Evolutionary conservation across 37 sponge, comb jelly and placozoan genomes (phyloP).

Genomic region (Chondrilla cf. caribensis): DNA sequence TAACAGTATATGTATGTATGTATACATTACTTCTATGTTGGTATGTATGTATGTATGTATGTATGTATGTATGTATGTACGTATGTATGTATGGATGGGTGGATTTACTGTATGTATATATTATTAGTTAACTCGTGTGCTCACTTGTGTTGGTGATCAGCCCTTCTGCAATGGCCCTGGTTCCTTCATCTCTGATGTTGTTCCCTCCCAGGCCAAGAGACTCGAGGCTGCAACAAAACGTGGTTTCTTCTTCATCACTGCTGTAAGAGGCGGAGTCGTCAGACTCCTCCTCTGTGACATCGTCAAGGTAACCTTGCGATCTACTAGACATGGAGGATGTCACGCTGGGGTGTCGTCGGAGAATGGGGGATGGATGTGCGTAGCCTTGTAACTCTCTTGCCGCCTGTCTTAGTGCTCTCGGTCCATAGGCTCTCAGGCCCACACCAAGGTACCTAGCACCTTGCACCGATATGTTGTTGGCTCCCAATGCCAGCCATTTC

Average conservation of each 20-base stretch:
- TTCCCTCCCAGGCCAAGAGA: slow-evolving; percentile 78
- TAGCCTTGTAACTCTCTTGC: not conserved
- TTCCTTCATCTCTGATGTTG: slow-evolving; percentile 48
- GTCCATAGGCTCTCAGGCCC: slow-evolving; percentile 16
- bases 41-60: too few relatives aligned
- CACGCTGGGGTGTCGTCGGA: slow-evolving; percentile 28
- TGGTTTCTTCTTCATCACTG: slow-evolving; percentile 25
- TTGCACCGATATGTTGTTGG: slow-evolving; percentile 56
- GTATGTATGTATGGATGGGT: too few relatives aligned
- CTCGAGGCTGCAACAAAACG: slow-evolving; percentile 35
- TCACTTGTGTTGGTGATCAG: slow-evolving; percentile 54
- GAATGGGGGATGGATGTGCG: not conserved
- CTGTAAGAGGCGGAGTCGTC: not conserved
- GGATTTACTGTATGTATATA: too few relatives aligned
- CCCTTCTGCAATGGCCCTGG: slow-evolving; percentile 22
- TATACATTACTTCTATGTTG: too few relatives aligned
- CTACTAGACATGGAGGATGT: slow-evolving; percentile 36
- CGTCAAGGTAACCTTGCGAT: not conserved
- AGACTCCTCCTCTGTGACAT: not conserved
- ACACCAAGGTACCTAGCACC: slow-evolving; percentile 49
- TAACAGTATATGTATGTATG: not conserved
- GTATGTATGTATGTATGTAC: too few relatives aligned
- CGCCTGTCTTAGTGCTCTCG: not conserved
- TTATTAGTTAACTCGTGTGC: not conserved
- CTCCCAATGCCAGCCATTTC: slow-evolving; percentile 67